Evolutionary conservation across 2,797 vertebrate genomes (phyloP).

Genomic region (Tenualosa thibaudeaui): DNA sequence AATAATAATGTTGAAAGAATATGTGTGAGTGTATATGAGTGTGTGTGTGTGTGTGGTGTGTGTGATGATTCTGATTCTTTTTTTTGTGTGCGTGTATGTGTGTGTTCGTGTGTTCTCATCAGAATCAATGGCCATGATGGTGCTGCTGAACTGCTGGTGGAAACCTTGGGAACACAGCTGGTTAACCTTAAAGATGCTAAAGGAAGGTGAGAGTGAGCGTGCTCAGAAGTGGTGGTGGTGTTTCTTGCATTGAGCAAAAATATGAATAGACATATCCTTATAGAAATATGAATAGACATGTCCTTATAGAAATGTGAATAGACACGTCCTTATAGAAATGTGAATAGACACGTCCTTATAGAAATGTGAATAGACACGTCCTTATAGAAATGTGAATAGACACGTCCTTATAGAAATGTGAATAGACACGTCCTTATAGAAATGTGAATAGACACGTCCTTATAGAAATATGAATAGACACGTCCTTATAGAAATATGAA

Average conservation of each 20-base stretch:
- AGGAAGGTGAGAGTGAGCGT: constrained; percentile 83
- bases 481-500: neutral
- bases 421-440: neutral
- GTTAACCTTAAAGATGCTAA: constrained; percentile 96
- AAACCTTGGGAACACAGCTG: constrained; percentile 91
- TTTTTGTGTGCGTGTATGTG: no score
- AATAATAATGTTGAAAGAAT: neutral
- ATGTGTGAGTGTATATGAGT: no score
- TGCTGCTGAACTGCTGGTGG: constrained; percentile 86
- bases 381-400: neutral
- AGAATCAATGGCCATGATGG: constrained; percentile 95
- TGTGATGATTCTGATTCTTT: neutral
- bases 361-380: neutral
- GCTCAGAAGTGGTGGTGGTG: no score
- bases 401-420: no score
- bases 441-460: neutral
- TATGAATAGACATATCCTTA: neutral
- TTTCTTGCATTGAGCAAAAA: no score
- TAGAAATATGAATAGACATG: neutral
- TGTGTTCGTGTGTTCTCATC: neutral
- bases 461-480: neutral
- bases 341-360: no score
- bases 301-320: neutral
- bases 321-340: neutral
- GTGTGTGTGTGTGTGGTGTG: neutral